Percentiles rank a stretch among this genome's conserved stretches.
phyloP scores from a whole-genome alignment of 2,888 invertebrate genomes.

The Ichneumoninae sp. region DNA sequence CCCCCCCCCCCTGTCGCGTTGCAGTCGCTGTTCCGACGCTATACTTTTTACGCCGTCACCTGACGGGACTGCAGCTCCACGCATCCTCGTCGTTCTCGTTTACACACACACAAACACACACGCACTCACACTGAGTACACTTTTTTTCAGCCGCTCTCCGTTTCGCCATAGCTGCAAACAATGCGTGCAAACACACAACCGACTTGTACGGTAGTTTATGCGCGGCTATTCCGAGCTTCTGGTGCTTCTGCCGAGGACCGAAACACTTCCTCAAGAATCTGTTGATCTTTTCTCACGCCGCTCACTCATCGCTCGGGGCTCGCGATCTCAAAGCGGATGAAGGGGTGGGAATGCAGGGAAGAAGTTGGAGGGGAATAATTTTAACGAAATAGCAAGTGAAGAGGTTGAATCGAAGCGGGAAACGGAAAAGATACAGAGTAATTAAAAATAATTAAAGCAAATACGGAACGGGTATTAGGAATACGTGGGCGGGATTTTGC shows the following conservation, averaged over 20 bases:
- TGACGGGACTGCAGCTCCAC: conserved; percentile 11
- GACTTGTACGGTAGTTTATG: conserved; percentile 33
- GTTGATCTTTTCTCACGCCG: conserved; percentile 30
- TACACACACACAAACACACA: not conserved
- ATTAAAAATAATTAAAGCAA: not conserved
- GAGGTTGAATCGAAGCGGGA: not conserved
- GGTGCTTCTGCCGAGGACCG: conserved; percentile 31
- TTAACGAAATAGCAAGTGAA: not conserved
- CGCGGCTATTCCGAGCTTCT: not conserved
- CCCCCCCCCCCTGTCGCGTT: conserved; percentile 29
- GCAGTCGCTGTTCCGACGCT: conserved; percentile 49
- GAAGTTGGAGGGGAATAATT: not conserved
- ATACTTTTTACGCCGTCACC: conserved; percentile 47
- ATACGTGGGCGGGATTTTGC: not conserved
- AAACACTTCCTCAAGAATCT: conserved; percentile 37
- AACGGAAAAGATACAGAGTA: not conserved
- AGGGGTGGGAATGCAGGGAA: not conserved
- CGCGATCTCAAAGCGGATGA: conserved; percentile 1
- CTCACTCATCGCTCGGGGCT: not conserved
- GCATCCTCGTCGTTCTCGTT: conserved; percentile 17
- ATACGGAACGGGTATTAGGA: not conserved
- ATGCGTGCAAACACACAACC: conserved; percentile 53
- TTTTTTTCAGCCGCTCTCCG: conserved; percentile 49
- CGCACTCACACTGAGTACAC: not conserved
- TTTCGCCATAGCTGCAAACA: conserved; percentile 53